A percentile compares a stretch with the other conserved stretches of the same genome.
Conservation (phyloP, 2,888 invertebrate species). For the Volucella zonaria region DNA sequence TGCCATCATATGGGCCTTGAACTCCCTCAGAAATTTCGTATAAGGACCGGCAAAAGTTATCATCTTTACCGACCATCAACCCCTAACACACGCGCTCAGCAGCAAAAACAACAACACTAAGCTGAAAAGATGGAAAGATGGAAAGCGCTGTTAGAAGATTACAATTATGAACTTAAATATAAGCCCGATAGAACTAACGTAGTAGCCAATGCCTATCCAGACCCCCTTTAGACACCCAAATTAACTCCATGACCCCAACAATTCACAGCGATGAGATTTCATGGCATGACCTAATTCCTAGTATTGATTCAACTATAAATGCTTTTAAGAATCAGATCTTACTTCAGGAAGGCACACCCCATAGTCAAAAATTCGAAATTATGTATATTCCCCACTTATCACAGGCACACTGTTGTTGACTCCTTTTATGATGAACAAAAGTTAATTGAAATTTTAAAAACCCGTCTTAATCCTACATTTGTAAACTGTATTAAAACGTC, state of each 20-base stretch:
- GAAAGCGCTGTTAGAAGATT: constrained; percentile 41
- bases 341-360: neutral
- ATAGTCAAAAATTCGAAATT: constrained; percentile 2
- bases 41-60: neutral
- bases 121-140: constrained; percentile 54
- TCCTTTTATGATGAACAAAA: neutral
- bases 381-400: neutral
- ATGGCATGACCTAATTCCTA: constrained; percentile 28
- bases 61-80: constrained; percentile 25
- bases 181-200: constrained; percentile 79
- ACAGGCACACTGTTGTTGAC: neutral
- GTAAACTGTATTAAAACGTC: constrained; percentile 10
- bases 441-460: constrained; percentile 9
- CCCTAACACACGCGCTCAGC: constrained; percentile 38
- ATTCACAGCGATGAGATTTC: constrained; percentile 36
- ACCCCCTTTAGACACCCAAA: constrained; percentile 14
- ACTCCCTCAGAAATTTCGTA: too few relatives aligned
- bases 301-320: constrained; percentile 30
- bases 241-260: constrained; percentile 45
- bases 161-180: constrained; percentile 76
- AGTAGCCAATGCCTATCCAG: constrained; percentile 67
- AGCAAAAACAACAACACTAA: constrained; percentile 54
- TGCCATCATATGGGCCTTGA: too few relatives aligned
- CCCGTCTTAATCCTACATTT: neutral
- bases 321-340: constrained; percentile 46